A percentile compares a stretch with the other conserved stretches of the same genome.
Evolutionary conservation across 2,113 vertebrate species (phyloP).

Genomic region (Cinclus mexicanus): DNA sequence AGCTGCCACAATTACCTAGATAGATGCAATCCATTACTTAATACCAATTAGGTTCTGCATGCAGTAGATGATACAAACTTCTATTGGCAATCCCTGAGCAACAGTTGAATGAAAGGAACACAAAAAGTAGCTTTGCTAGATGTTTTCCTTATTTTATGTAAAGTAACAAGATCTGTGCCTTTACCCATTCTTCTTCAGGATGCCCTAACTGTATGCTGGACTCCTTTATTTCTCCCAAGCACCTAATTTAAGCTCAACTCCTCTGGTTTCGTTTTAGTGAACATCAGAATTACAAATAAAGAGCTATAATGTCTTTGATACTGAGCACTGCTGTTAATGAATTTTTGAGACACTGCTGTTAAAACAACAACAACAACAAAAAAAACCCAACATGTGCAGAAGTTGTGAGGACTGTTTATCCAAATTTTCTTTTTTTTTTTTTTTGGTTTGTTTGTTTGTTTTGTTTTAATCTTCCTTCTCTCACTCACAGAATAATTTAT

Average conservation of each 20-base stretch:
- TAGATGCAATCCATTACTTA: conserved; percentile 63
- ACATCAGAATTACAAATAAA: conserved; percentile 50
- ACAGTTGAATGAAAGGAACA: conserved; percentile 53
- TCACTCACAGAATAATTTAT: conserved; percentile 69
- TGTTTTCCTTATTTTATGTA: conserved; percentile 17
- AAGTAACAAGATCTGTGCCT: conserved; percentile 31
- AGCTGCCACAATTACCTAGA: conserved; percentile 26
- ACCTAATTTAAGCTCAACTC: conserved; percentile 31
- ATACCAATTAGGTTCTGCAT: conserved; percentile 47
- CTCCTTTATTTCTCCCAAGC: conserved; percentile 34
- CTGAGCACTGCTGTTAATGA: conserved; percentile 51
- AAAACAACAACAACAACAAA: neutral
- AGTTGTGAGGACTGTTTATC: conserved; percentile 71
- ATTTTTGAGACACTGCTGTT: conserved; percentile 35
- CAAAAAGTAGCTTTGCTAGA: conserved; percentile 24
- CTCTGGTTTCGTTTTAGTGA: conserved; percentile 26
- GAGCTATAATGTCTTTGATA: conserved; percentile 32
- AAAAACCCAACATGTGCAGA: conserved; percentile 49
- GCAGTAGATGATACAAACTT: conserved; percentile 39
- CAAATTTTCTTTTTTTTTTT: neutral
- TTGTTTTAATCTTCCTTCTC: conserved; percentile 69
- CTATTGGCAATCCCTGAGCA: conserved; percentile 58
- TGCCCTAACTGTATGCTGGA: conserved; percentile 42
- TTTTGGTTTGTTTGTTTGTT: neutral
- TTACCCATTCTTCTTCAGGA: conserved; percentile 24